Evolutionary conservation across 2,888 invertebrate species (phyloP).

Genomic region (Halocaridina rubra): DNA sequence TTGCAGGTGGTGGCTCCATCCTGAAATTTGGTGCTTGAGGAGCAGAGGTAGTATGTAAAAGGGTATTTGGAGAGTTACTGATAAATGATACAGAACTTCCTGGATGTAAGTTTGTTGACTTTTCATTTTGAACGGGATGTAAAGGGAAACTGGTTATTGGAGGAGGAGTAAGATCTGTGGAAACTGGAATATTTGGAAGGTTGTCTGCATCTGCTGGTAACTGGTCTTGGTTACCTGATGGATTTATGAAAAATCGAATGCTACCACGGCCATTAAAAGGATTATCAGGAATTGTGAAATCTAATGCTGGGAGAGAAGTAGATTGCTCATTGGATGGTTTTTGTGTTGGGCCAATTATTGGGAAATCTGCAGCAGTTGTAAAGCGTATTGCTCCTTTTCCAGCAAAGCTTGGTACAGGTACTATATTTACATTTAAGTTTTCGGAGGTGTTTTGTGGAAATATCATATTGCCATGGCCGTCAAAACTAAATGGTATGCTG

Average conservation of each 20-base stretch:
- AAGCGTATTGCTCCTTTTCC: not conserved
- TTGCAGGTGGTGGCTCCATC: too few relatives aligned
- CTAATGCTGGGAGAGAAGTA: not conserved
- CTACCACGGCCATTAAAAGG: constrained; percentile 1
- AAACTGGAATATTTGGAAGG: not conserved
- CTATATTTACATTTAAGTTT: not conserved
- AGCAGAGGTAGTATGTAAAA: too few relatives aligned
- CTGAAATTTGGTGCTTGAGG: too few relatives aligned
- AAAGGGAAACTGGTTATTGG: not conserved
- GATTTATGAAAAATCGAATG: constrained; percentile 12
- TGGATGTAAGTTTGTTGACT: too few relatives aligned
- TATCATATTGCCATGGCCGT: not conserved
- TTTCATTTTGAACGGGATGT: not conserved
- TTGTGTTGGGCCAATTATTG: not conserved
- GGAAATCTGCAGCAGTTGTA: not conserved
- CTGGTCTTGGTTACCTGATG: not conserved
- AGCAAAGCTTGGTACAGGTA: not conserved
- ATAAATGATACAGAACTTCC: too few relatives aligned
- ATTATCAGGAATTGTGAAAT: constrained; percentile 23
- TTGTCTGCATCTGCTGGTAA: not conserved
- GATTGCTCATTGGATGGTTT: not conserved
- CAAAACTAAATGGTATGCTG: not conserved
- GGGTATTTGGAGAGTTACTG: too few relatives aligned
- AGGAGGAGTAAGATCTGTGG: not conserved
- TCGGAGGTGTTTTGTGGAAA: not conserved